Base-by-base conservation (phyloP, 2,888 invertebrate genomes). In the Bimastos eiseni region DNA sequence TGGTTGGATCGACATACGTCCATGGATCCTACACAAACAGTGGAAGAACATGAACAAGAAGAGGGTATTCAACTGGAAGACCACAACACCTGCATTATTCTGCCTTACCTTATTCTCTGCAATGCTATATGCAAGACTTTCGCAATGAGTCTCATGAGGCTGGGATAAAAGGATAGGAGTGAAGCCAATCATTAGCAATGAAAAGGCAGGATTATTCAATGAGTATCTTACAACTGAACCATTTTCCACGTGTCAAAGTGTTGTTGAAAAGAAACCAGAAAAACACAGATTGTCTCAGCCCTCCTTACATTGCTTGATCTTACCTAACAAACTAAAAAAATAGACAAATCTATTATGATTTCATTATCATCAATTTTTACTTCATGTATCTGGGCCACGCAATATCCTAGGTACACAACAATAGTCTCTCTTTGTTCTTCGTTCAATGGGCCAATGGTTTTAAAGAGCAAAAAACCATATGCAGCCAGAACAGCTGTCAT, bases 1-100 rank as follows among this genome's bases (percentile, higher is more conserved):
- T 49, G 34, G 41, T 44, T 34, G 92, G 92, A 83, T 92, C 91
- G 17, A 92, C 90, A 55, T 91, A 91, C n/a, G 70, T 34, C 55
- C 91, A 55, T 21, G 21, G 36, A 70, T 70, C 90, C 91, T 92
- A 86, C 34, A 49, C 6, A 91, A 92, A 41, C 15, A 70, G 70
- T n/a, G 70, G 70, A 70, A 30, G 30, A 24, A 55, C 13, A 30
- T 24, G 55, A 30, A 24, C 55, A 30, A 55, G 41, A 41, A 13
- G 55, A 55, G 11, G 5, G 30, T 30, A 55, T 1, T 4, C 55
- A 70, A 70, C 70, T 49, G 49, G 24, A 49, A 49, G n/a, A 13
- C 8, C 70, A 70, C 70, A n/a, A 70, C 1, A 1, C 70, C n/a
- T 5, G n/a, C n/a, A 11, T 8, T n/a, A 70, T n/a, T 30, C n/a